These are phyloP conservation scores for Herpailurus yagouaroundi DNA, from an alignment of 2,113 vertebrate species.

Conservation along the genomic window DNA sequence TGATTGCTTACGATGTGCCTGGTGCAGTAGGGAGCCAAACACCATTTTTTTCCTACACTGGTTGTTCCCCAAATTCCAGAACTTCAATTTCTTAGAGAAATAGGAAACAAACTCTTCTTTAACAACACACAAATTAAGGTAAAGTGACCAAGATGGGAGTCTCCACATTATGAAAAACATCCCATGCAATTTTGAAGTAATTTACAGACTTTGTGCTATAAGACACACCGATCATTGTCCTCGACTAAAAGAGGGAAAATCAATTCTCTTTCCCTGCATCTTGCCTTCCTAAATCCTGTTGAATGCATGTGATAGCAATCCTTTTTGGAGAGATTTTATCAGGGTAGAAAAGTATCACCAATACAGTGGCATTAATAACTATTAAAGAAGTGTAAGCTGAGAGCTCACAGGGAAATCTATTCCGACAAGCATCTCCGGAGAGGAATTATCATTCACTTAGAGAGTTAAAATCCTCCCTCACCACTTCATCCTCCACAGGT, in stretches of 20 bases:
- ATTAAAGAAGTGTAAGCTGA: constrained; percentile 67
- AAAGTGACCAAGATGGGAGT: background rate
- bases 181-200: background rate
- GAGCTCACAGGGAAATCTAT: constrained; percentile 49
- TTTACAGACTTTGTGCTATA: constrained; percentile 16
- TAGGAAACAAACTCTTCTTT: background rate
- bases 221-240: background rate
- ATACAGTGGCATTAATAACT: constrained; percentile 59
- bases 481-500: background rate
- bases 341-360: background rate
- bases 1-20: background rate
- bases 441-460: constrained; percentile 60
- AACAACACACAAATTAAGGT: background rate
- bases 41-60: background rate
- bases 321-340: constrained; percentile 58
- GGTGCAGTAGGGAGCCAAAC: accelerated
- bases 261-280: background rate
- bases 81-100: background rate
- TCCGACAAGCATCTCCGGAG: constrained; percentile 37
- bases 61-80: background rate
- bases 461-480: constrained; percentile 28
- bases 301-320: background rate
- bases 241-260: constrained; percentile 17
- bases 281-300: constrained; percentile 34
- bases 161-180: background rate